A percentile compares a stretch with the other conserved stretches of the same genome.
Conservation (phyloP, 2,797 vertebrate species). For the Gymnoscopelus microlampas region DNA sequence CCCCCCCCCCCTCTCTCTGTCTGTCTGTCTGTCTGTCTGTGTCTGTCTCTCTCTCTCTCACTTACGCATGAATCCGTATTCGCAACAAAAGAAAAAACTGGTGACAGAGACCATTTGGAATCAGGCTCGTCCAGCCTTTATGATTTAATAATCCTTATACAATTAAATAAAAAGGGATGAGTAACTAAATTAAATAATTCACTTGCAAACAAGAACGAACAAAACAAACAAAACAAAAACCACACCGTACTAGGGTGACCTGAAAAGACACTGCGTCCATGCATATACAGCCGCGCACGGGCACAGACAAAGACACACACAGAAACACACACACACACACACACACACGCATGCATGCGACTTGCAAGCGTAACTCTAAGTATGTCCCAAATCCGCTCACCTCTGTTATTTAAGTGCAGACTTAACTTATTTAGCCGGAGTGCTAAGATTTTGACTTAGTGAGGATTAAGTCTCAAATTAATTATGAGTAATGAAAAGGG, state of each 20-base stretch:
- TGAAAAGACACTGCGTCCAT: background rate
- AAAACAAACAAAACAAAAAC: background rate
- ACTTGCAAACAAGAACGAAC: background rate
- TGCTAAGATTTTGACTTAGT: constrained; percentile 23
- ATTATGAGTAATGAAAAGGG: constrained; percentile 9
- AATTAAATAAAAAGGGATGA: constrained; percentile 1
- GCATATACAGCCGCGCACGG: constrained; percentile 3
- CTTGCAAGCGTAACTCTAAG: background rate
- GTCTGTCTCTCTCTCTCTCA: background rate
- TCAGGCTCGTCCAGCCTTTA: constrained; percentile 2
- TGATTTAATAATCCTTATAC: background rate
- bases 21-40: background rate
- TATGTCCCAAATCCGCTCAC: constrained; percentile 19
- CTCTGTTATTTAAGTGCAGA: constrained; percentile 22
- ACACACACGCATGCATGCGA: background rate
- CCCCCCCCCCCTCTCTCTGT: background rate
- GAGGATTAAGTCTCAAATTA: constrained; percentile 21
- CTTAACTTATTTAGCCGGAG: constrained; percentile 39
- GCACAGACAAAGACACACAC: background rate
- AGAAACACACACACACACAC: background rate
- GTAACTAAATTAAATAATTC: background rate
- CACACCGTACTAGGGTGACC: background rate
- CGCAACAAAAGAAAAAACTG: constrained; percentile 55
- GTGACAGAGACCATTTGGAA: constrained; percentile 28
- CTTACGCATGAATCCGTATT: constrained; percentile 19